Percentiles rank a stretch among this genome's conserved stretches.
These are phyloP conservation scores for Cheilosia vulpina DNA, from an alignment of 2,888 invertebrate genomes.

Conservation along the genomic window DNA sequence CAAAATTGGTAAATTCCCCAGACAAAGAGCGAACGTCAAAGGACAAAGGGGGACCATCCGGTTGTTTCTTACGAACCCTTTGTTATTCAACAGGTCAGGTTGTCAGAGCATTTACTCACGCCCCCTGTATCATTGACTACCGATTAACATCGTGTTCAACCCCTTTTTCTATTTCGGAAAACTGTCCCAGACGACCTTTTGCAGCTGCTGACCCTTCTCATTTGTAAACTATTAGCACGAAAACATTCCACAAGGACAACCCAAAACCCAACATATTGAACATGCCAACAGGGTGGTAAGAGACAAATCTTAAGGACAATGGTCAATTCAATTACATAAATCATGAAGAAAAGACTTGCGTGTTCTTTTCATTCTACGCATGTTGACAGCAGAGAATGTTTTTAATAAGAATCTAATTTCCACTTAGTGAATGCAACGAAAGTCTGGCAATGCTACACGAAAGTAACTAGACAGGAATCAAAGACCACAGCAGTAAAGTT, in stretches of 20 bases:
- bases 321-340: constrained; percentile 83
- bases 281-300: constrained; percentile 30
- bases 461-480: no score
- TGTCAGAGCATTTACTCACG: constrained; percentile 48
- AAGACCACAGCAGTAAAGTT: neutral
- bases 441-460: neutral
- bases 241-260: constrained; percentile 37
- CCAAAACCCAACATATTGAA: constrained; percentile 36
- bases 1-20: constrained; percentile 58
- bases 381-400: constrained; percentile 49
- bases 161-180: constrained; percentile 39
- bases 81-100: constrained; percentile 65
- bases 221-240: constrained; percentile 59
- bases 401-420: constrained; percentile 35
- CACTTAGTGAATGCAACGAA: neutral
- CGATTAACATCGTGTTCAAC: constrained; percentile 70
- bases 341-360: constrained; percentile 77
- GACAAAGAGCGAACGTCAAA: constrained; percentile 14
- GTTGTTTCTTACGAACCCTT: constrained; percentile 27
- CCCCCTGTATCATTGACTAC: constrained; percentile 66
- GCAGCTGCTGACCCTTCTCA: constrained; percentile 54
- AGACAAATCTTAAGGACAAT: constrained; percentile 75
- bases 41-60: constrained; percentile 6
- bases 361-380: constrained; percentile 17
- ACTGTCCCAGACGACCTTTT: constrained; percentile 60